A percentile compares a stretch with the other conserved stretches of the same genome.
Conservation (phyloP, 2,888 invertebrate genomes). For the Drosophila neutralis region DNA sequence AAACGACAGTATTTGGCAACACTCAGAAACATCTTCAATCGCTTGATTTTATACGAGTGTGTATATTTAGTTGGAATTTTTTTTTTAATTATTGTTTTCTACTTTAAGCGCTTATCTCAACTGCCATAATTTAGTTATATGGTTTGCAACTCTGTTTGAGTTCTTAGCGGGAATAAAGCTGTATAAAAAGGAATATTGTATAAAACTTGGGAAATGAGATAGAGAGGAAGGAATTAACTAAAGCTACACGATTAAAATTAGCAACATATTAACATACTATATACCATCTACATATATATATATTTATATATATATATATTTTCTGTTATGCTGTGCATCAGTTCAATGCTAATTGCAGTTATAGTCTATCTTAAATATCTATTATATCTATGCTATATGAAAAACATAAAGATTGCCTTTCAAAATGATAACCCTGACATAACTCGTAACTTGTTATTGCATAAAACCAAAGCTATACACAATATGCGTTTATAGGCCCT, state of each 20-base stretch:
- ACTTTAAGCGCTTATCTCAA: conserved; percentile 72
- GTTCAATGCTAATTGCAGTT: conserved; percentile 69
- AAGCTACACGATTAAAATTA: conserved; percentile 27
- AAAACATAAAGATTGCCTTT: conserved; percentile 60
- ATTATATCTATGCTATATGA: conserved; percentile 45
- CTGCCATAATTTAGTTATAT: conserved; percentile 68
- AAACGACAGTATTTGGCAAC: conserved; percentile 68
- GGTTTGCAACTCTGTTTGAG: conserved; percentile 37
- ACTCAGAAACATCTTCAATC: conserved; percentile 36
- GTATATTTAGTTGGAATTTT: conserved; percentile 14
- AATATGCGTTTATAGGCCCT: conserved; percentile 48
- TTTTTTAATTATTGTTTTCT: conserved; percentile 28
- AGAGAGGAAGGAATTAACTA: background rate
- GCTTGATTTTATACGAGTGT: conserved; percentile 32
- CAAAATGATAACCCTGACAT: conserved; percentile 60
- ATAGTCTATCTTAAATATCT: conserved; percentile 44
- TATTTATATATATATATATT: conserved; percentile 20
- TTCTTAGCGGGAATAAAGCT: conserved; percentile 34
- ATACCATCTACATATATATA: conserved; percentile 1
- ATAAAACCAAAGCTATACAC: conserved; percentile 51
- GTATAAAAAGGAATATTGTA: conserved; percentile 44
- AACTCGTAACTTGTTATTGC: conserved; percentile 75
- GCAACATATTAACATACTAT: conserved; percentile 31
- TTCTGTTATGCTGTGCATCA: conserved; percentile 69
- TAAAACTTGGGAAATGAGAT: conserved; percentile 29